Base-by-base conservation (phyloP, 2,888 invertebrate genomes). In the Nomada lathburiana region DNA sequence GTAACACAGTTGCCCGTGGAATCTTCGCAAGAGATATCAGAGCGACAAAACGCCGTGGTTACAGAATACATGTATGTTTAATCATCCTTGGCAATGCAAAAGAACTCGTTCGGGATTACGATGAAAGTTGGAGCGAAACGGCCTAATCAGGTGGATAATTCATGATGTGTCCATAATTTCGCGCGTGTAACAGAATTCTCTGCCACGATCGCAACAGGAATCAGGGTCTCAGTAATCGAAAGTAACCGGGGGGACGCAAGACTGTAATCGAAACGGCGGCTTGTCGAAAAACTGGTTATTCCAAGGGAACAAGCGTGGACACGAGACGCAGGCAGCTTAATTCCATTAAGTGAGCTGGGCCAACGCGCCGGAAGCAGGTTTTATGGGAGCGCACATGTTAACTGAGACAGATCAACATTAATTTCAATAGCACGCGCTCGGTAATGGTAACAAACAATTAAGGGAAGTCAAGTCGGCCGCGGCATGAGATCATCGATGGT, bases 401-500 rank as follows among this genome's bases (percentile, higher is more conserved):
- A 91, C 90, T 90, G 87, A 86, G 91, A 87, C 91, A 91, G 92
- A 93, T 93, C 93, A 93, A 92, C 92, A 93, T 94, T 93, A 93
- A 94, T 93, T 93, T 93, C 93, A 93, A 94, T 93, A 93, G 93
- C 93, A 92, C 92, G 93, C 91, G 91, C 93, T 89, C 89, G 89
- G 92, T 90, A 93, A 93, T 93, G 93, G 93, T 94, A 93, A 94
- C 93, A 94, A 94, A 93, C 93, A 93, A 93, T 93, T 93, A 93
- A 93, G 91, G 80, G 86, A 90, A 91, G 90, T 90, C 90, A 89
- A 90, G 92, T 89, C 90, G 88, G 89, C 89, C 88, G 91, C 89
- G 91, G 87, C 81, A 91, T 94, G 93, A 93, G 93, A 92, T 94
- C 93, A 93, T 94, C 93, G 93, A 94, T 93, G 92, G 90, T 90